Base-by-base conservation (phyloP, 1,140 invertebrate species). In the Papilio xuthus region DNA sequence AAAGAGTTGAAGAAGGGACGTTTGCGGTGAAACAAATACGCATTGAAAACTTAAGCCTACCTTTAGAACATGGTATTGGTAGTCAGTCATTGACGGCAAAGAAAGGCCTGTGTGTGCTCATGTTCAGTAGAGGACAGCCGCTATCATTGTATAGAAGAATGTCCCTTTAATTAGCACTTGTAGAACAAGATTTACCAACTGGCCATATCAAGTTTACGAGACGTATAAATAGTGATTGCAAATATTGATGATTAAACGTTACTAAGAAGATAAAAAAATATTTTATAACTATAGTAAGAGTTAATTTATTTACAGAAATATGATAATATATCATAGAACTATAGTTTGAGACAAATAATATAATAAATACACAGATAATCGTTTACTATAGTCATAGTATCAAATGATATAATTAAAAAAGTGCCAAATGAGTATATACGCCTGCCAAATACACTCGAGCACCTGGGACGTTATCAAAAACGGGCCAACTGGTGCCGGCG, bases 151-250 rank as follows among this genome's bases (percentile, higher is more conserved):
- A 82, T 86, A 86, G 82, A 81, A 71, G 83, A 86, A 85, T 86
- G 83, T 88, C 81, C 86, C 76, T 89, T 93, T 92, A 93, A 93
- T 93, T 93, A 92, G 90, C 87, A 88, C 90, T 88, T 90, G 87
- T 84, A 88, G 82, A 86, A 77, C 84, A 81, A 89, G 86, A 88
- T 89, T n/a, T 90, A 92, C 89, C 88, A 85, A 84, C 84, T 72
- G 85, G 84, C 84, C 82, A 80, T 80, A 87, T 90, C 89, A 87
- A 81, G 78, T 75, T 71, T 32, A 78, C 71, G 60, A 80, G 90
- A 90, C 88, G 87, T 84, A 85, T 90, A 89, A 89, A 91, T 93
- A 92, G 90, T 90, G 89, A 87, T 77, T 80, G 78, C 77, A 72
- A 83, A 87, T 85, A 80, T 77, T 71, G 79, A 80, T 79, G 69